Conservation (phyloP, 1,140 invertebrate genomes). For the Oncopeltus fasciatus region DNA sequence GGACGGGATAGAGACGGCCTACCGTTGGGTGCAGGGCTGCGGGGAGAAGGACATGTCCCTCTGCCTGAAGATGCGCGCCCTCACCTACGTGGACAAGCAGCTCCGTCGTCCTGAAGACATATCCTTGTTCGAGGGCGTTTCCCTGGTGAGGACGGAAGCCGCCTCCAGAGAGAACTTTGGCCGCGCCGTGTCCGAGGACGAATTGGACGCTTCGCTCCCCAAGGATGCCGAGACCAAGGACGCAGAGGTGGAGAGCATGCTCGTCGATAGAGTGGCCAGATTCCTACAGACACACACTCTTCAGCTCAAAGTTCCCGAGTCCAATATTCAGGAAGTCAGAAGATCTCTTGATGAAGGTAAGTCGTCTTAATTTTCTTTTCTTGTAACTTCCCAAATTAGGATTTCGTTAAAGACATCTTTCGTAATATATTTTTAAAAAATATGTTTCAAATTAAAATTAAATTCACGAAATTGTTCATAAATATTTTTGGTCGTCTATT, state of each 20-base stretch:
- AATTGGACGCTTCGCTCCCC: constrained; percentile 40
- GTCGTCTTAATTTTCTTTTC: neutral
- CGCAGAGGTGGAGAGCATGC: constrained; percentile 55
- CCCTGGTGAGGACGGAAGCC: constrained; percentile 44
- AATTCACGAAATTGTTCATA: too few relatives aligned
- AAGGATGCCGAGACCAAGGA: constrained; percentile 53
- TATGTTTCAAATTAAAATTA: too few relatives aligned
- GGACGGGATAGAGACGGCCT: constrained; percentile 37
- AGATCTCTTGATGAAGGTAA: constrained; percentile 43
- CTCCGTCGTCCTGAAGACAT: constrained; percentile 37
- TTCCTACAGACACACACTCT: constrained; percentile 64
- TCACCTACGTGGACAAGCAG: constrained; percentile 47
- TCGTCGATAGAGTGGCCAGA: constrained; percentile 53
- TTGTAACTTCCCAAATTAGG: neutral
- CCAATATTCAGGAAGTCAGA: constrained; percentile 49
- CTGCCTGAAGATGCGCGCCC: constrained; percentile 51
- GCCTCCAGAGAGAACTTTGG: constrained; percentile 28
- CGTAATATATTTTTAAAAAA: too few relatives aligned
- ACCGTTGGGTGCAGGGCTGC: constrained; percentile 49
- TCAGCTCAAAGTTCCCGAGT: constrained; percentile 57
- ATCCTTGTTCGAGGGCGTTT: constrained; percentile 47
- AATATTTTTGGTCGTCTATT: too few relatives aligned
- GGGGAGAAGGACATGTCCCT: constrained; percentile 49
- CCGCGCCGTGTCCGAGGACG: constrained; percentile 36
- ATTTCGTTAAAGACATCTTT: too few relatives aligned